Percentiles rank a stretch among this genome's conserved stretches.
Conservation (phyloP, 2,888 invertebrate genomes). For the Oxycera nigricornis region DNA sequence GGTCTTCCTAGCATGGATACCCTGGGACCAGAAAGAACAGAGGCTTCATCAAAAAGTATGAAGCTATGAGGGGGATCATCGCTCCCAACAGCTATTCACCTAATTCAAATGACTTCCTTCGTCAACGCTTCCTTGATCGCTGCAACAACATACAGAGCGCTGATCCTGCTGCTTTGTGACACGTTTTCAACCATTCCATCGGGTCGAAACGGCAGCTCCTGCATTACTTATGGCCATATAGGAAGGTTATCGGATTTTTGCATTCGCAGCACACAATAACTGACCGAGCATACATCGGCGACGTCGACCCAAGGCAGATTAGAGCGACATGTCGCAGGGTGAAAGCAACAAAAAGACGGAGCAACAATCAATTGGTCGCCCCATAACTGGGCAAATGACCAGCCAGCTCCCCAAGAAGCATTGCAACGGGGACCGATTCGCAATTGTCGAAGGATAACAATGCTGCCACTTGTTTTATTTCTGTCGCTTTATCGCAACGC, state of each 20-base stretch:
- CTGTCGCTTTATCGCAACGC: constrained; percentile 22
- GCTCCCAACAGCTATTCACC: no score
- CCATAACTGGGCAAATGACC: constrained; percentile 7
- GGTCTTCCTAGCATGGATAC: no score
- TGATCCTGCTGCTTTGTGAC: background rate
- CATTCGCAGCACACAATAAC: constrained; percentile 34
- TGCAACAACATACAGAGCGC: background rate
- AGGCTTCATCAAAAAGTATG: no score
- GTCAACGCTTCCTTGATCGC: no score
- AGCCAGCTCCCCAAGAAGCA: constrained; percentile 10
- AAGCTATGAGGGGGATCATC: no score
- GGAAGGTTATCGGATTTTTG: constrained; percentile 38
- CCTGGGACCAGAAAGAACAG: no score
- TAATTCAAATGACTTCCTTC: no score
- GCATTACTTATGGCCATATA: constrained; percentile 25
- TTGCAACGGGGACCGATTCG: constrained; percentile 4
- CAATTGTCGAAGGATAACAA: constrained; percentile 31
- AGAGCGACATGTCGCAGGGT: background rate
- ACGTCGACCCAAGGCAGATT: background rate
- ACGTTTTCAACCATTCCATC: background rate
- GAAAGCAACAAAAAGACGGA: constrained; percentile 22
- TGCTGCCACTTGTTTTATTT: constrained; percentile 22
- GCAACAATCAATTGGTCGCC: constrained; percentile 24
- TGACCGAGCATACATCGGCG: background rate
- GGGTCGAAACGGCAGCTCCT: constrained; percentile 44